These are phyloP conservation scores for Odiellus spinosus DNA, from an alignment of 2,888 invertebrate genomes.

Conservation along the genomic window DNA sequence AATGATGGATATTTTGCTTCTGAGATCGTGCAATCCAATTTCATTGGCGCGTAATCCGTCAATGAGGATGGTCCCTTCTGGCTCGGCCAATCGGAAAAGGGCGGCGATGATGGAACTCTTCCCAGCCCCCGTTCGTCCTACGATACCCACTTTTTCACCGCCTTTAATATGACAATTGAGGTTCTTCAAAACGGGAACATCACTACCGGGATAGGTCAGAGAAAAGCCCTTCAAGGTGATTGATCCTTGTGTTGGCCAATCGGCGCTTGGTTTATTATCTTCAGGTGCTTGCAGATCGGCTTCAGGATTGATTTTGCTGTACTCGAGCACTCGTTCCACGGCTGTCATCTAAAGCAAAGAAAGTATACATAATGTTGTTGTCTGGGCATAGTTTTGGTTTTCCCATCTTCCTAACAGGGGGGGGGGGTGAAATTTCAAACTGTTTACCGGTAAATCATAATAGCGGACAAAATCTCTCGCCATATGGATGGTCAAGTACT, in stretches of 20 bases:
- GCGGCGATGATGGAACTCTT: conserved; percentile 35
- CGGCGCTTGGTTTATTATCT: conserved; percentile 25
- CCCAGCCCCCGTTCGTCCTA: conserved; percentile 65
- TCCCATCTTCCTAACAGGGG: too few species aligned
- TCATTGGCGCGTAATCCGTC: conserved; percentile 31
- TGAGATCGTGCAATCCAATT: conserved; percentile 45
- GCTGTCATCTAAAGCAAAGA: conserved; percentile 21
- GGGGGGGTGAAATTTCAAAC: too few species aligned
- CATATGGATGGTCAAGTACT: too few species aligned
- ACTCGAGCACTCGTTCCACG: conserved; percentile 71
- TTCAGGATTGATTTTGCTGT: conserved; percentile 55
- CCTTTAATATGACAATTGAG: conserved; percentile 31
- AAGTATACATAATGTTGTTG: too few species aligned
- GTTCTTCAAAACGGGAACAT: conserved; percentile 50
- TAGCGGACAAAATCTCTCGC: too few species aligned
- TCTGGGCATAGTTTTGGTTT: too few species aligned
- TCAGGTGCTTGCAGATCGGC: conserved; percentile 40
- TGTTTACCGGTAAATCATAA: too few species aligned
- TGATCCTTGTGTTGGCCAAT: conserved; percentile 30
- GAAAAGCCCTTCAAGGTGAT: conserved; percentile 30
- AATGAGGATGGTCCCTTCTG: conserved; percentile 29
- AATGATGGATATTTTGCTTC: conserved; percentile 72
- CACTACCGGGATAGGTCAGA: conserved; percentile 49
- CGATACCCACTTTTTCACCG: conserved; percentile 46
- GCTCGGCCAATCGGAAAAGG: conserved; percentile 35